Evolutionary conservation across 2,888 invertebrate genomes (phyloP).

Genomic region (Heliconius ethilla): DNA sequence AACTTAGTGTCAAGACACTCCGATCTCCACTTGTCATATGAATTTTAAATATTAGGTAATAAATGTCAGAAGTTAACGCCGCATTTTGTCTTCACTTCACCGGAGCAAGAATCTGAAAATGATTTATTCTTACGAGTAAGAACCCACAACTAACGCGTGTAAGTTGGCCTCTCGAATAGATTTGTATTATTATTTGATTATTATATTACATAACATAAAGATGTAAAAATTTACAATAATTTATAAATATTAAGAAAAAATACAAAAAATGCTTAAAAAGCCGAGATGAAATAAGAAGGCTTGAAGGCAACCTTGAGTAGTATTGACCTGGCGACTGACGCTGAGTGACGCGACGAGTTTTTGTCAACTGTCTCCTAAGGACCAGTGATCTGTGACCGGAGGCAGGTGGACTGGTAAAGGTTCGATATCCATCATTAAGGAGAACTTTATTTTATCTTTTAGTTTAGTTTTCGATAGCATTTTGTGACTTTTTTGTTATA

Average conservation of each 20-base stretch:
- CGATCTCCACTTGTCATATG: too few relatives aligned
- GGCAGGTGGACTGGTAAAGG: not conserved
- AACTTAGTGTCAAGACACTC: too few relatives aligned
- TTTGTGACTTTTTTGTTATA: not conserved
- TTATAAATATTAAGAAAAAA: not conserved
- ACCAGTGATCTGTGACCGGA: slow-evolving; percentile 26
- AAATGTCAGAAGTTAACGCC: too few relatives aligned
- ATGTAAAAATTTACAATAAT: not conserved
- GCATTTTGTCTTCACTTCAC: too few relatives aligned
- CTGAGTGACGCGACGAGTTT: slow-evolving; percentile 32
- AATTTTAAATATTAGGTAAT: too few relatives aligned
- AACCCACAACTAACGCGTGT: too few relatives aligned
- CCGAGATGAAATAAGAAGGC: slow-evolving; percentile 25
- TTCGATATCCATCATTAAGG: slow-evolving; percentile 1
- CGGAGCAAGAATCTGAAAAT: too few relatives aligned
- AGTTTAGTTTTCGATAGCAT: not conserved
- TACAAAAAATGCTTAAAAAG: not conserved
- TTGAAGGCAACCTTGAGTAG: slow-evolving; percentile 29
- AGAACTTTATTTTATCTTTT: not conserved
- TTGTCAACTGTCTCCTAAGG: slow-evolving; percentile 17
- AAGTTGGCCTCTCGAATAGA: too few relatives aligned
- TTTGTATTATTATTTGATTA: too few relatives aligned
- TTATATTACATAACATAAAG: not conserved
- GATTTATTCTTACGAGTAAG: too few relatives aligned
- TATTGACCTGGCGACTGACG: slow-evolving; percentile 18